Evolutionary conservation across 2,113 vertebrate genomes (phyloP), one percentile per base, ranked within the genome.

Genomic region (Catagonus wagneri): DNA sequence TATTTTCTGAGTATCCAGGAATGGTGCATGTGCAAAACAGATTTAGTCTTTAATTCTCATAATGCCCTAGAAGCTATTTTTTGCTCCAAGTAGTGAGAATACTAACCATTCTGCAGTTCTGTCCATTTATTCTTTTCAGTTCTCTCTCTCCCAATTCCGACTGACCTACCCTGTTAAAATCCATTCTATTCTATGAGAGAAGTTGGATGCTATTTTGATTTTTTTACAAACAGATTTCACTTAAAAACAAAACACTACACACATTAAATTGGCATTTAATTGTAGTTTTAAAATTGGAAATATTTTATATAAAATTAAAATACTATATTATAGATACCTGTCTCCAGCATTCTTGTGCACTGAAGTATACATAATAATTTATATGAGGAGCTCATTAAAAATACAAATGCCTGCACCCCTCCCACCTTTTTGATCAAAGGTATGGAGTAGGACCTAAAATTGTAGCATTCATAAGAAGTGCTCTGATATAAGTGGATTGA

Each of bases 241-340:
- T 76, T 91, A 56, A 22, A 1, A 12, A 69, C 80, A n/a, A 63
- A 85, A 54, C 13, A 36, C 7, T 83, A 27, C 81, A 52, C 17
- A 72, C 39, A 92, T 63, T 75, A 69, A 36, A 72, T 63, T 91
- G 32, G 50, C 56, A 80, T 71, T 92, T 91, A 1, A 81, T 3
- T 78, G 2, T 23, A 32, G 29, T 83, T 96, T 78, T 81, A 39
- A 15, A 66, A 93, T 86, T 72, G 90, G 63, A 88, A 92, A 91
- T n/a, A 61, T 25, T 80, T 90, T 74, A 84, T 92, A 36, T 60
- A 92, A 96, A 93, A 92, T 90, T 86, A 76, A 96, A 88, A 56
- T 52, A 44, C 4, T 81, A 15, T 9, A 14, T 72, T 68, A 52
- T 27, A 81, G n/a, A 52, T 52, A 61, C 68, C 22, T 68, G 6